Evolutionary conservation across 2,888 invertebrate genomes (phyloP).

Genomic region (Eupeodes luniger): DNA sequence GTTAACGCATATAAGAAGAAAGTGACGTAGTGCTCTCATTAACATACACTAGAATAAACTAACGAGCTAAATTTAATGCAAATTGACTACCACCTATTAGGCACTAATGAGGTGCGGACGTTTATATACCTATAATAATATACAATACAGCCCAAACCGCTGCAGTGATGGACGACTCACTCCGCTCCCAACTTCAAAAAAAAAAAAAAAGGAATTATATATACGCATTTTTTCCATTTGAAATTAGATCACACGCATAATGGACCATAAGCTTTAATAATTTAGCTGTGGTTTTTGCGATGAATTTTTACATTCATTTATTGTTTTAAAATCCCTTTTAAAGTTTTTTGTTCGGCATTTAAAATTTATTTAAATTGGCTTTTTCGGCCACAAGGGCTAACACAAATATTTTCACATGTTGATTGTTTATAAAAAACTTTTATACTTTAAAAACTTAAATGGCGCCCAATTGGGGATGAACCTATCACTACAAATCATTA

Average conservation of each 20-base stretch:
- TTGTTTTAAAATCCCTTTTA: neutral
- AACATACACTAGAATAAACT: slow-evolving; percentile 54
- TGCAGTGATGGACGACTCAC: neutral
- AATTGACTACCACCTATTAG: slow-evolving; percentile 74
- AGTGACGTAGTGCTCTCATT: slow-evolving; percentile 60
- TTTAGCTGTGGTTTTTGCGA: slow-evolving; percentile 28
- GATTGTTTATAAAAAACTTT: no score
- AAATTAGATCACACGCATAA: slow-evolving; percentile 35
- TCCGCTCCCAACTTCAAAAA: slow-evolving; percentile 1
- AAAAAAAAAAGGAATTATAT: slow-evolving; percentile 13
- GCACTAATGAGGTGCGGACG: slow-evolving; percentile 73
- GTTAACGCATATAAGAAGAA: slow-evolving; percentile 23
- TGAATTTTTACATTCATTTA: neutral
- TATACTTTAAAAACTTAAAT: neutral
- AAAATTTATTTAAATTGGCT: neutral
- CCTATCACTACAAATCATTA: neutral
- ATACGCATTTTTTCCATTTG: slow-evolving; percentile 37
- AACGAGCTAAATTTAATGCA: slow-evolving; percentile 71
- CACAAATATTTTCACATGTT: no score
- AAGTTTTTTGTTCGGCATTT: neutral
- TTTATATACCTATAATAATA: slow-evolving; percentile 38
- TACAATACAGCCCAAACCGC: neutral
- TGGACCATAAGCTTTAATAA: slow-evolving; percentile 20
- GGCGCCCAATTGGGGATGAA: neutral
- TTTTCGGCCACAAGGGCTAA: no score